Evolutionary conservation across 2,888 invertebrate genomes (phyloP), one percentile per base, ranked within the genome.

Genomic region (Sympetrum striolatum): DNA sequence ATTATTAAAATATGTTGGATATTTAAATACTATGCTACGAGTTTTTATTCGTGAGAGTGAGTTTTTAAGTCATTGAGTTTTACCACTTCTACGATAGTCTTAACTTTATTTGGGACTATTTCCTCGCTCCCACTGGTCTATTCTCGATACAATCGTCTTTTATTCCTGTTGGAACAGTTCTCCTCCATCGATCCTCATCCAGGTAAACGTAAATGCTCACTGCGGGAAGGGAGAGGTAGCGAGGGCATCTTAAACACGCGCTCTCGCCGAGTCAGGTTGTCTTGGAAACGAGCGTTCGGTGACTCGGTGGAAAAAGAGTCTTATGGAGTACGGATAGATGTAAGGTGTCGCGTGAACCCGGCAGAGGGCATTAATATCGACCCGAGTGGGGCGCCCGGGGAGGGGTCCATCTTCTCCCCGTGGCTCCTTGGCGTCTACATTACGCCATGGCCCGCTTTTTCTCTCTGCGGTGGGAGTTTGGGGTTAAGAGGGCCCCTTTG

Each of bases 281-380:
- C 86, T 60, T 60, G 22, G 86, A 86, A 58, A 60, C 86, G 86
- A 60, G 86, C 86, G 86, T 60, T 60, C 86, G 86, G 60, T 60
- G 86, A 86, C 86, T 86, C 86, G 60, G 58, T 58, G 86, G 60
- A 35, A 58, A 60, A 31, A 60, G 86, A 5, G 58, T 25, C n/a
- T 73, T 60, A 82, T 53, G 82, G 82, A 82, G 82, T 58, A 60
- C 60, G 86, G 86, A 86, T 86, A 60, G 86, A 86, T 86, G 86
- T 86, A 86, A 64, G 86, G 86, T 86, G 86, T 86, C 86, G 86
- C 86, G 60, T 86, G 60, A 37, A 37, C 39, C 86, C 60, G 86
- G 86, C 86, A 86, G 86, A 86, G 64, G 60, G 86, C 86, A 86
- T 86, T 86, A 86, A 86, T 86, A 86, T 86, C 60, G 86, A 60